Evolutionary conservation across 2,888 invertebrate genomes (phyloP), one percentile per base, ranked within the genome.

Genomic region (Drosophila yooni): DNA sequence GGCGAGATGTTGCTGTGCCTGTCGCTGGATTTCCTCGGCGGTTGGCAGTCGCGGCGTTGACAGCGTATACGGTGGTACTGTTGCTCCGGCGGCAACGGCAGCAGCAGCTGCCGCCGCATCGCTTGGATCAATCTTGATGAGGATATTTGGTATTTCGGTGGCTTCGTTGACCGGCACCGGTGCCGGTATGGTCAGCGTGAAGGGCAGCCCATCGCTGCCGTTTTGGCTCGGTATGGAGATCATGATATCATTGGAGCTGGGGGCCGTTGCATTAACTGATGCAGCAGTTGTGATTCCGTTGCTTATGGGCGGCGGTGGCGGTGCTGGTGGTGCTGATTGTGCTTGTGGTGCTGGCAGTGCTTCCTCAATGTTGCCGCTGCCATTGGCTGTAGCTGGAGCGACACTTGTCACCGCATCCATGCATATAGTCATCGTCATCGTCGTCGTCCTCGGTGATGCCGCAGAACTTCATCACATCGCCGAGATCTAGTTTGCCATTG

Each of bases 391-490:
- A 34, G 38, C 13, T 51, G 43, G 21, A 46, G 71, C 58, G 53
- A 67, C n/a, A 33, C 48, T 52, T 31, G 76, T 21, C 2, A 86
- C 81, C 25, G 63, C 58, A 25, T 92, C 92, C 88, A 93, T 92
- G 66, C 90, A 88, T 89, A 53, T 91, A 93, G 80, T 96, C 96
- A 70, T 96, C 96, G 52, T 95, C 92, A 52, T 92, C 93, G 77
- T 96, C 96, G 74, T 96, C 96, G 75, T 96, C 96, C 60, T 95
- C 96, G 74, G 95, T 95, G 66, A 93, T 93, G 93, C 96, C 95
- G 57, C 96, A 96, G 71, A 96, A 94, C 92, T 96, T 96, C 95
- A 96, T 96, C 46, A 96, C 95, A 92, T 95, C 96, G 61, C 96
- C 96, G 82, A 96, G 94, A 92, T 96, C 96, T 62, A 96, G 92